Base-by-base conservation (phyloP, 2,113 vertebrate genomes). In the Paratilapia polleni region DNA sequence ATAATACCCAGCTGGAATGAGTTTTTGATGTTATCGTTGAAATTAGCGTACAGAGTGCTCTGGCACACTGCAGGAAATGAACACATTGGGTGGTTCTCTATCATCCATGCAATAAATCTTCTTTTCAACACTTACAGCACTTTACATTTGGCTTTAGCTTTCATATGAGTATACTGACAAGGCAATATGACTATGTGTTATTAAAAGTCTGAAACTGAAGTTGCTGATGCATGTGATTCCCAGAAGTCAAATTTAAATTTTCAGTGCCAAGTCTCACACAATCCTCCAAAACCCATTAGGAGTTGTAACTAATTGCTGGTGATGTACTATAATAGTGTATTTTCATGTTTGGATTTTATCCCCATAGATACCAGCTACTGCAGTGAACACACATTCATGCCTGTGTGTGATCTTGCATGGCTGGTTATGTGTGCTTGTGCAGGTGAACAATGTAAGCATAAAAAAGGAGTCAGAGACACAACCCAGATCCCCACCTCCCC, bases 391-490 rank as follows among this genome's bases (percentile, higher is more conserved):
- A 61, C 62, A 57, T 54, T 12, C 17, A 20, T 14, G 57, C 31
- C n/a, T 64, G 8, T 62, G 61, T 82, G 75, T 59, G 28, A 76
- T 86, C 62, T 31, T 75, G 58, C 31, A 52, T 24, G 52, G 49
- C 15, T 15, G 9, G 61, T 31, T 75, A 57, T 75, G 52, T 87
- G 81, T 89, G 89, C 80, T 87, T 89, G 59, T 77, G 83, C 88
- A 91, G 85, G 87, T 90, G 85, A 80, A 74, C 58, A 24, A 59
- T 66, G 64, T 87, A 68, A 80, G 80, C 85, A 79, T 17, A 64
- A 87, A 89, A 84, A 87, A 77, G 26, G 22, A 82, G 75, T 62
- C 28, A 31, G 57, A 77, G 82, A 91, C 79, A 94, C 81, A 91
- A 88, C 73, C 58, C 19, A 94, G 86, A 93, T 12, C 84, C 74